Evolutionary conservation across 2,113 vertebrate species (phyloP), one percentile per base, ranked within the genome.

Genomic region (Recurvirostra avosetta): DNA sequence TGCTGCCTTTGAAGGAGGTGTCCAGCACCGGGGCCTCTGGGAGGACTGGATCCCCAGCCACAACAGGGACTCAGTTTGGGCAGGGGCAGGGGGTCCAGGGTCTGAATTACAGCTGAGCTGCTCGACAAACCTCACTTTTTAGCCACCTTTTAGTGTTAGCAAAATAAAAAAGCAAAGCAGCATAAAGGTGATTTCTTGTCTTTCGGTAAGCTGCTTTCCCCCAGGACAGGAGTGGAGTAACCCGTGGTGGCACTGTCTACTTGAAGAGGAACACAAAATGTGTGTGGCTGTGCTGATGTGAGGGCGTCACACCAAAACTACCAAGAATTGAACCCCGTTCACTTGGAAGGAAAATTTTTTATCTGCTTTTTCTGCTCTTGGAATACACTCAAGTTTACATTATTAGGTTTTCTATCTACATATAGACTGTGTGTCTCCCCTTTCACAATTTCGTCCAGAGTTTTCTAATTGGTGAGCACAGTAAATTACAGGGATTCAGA

Each of bases 1-100:
- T 49, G 25, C 36, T 61, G 49, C 36, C 36, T 23, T 9, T 50
- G 40, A 29, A 15, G 18, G 53, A 80, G 29, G 4, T 3, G 8
- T 30, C 25, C 18, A 20, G 5, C n/a, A 38, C 11, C 0, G 4
- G 34, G 47, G 3, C 4, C 7, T 62, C 30, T 68, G 38, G 53
- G 59, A 75, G 8, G 23, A 8, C 18, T 8, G 21, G 1, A 18
- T 15, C 11, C 5, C 8, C 53, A 63, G 12, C 5, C n/a, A 25
- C 40, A 59, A 50, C 25, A 11, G 12, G 14, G 10, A 2, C 14
- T 19, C 2, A 2, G 5, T 36, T 50, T 47, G n/a, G 27, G 8
- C 62, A 58, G 15, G 12, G 14, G 3, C 32, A 36, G 30, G 22
- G 12, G 21, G 18, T 23, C 18, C 29, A 26, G 13, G 17, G 18